Base-by-base conservation (phyloP, 1,140 invertebrate species). In the Brachionus koreanus region DNA sequence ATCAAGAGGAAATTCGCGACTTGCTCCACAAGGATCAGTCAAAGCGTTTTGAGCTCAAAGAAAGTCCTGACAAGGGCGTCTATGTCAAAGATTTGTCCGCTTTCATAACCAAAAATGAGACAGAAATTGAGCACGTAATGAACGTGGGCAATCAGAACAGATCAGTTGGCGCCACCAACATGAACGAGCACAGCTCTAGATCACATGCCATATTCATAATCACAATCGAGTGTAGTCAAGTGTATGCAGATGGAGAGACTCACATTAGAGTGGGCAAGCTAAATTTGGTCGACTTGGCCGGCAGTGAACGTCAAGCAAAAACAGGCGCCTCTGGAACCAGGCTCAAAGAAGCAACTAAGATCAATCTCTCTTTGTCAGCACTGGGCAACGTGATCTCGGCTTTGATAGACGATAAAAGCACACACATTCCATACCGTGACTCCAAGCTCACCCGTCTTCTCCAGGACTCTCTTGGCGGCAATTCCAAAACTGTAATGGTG, bases 181-280 rank as follows among this genome's bases (percentile, higher is more conserved):
- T 99, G 97, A 99, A 99, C 89, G 97, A 98, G 87, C 98, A 96
- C 0, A 98, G 95, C 84, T 97, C 95, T 83, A 92, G 97, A 85
- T 99, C 97, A 2, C 97, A 99, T 90, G 97, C 97, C 13, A 97
- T 99, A 4, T 99, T 99, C 89, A 99, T 97, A 0, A 92, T 97
- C 76, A 92, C 92, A 49, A 88, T 97, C 9, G 95, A 97, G 87
- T 93, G 89, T 91, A 93, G 86, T 52, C 57, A 69, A 65, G 46
- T 82, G 65, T 87, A 4, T 85, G 69, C 69, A 42, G 69, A 85
- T 87, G 87, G 82, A 25, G 57, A 83, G 16, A 19, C 52, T 0
- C 72, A 75, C 65, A 61, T 76, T 12, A 9, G 91, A 91, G 63
- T 89, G 3, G 69, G 69, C 12, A 97, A 98, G 90, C 97, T 99